Evolutionary conservation across 1,140 invertebrate genomes (phyloP).

Genomic region (Drosophila subpulchrella): DNA sequence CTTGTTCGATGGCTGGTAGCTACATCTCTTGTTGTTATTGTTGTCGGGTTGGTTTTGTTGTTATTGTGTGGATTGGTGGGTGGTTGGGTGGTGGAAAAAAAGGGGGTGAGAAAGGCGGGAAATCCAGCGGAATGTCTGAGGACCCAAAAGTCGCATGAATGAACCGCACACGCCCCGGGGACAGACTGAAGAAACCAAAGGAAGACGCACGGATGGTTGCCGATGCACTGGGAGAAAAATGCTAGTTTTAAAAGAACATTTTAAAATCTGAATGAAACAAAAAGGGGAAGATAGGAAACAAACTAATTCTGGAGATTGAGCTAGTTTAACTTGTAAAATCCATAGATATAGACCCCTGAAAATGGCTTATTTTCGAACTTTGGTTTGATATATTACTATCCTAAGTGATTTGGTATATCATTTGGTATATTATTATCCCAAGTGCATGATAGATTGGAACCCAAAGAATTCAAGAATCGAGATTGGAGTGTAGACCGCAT

Average conservation of each 20-base stretch:
- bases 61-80: neutral
- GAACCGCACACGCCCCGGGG: slow-evolving; percentile 51
- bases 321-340: no score
- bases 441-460: slow-evolving; percentile 6
- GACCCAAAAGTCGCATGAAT: slow-evolving; percentile 65
- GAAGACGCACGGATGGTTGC: slow-evolving; percentile 11
- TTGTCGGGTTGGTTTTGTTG: slow-evolving; percentile 25
- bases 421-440: neutral
- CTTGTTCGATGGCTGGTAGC: slow-evolving; percentile 33
- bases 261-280: neutral
- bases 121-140: slow-evolving; percentile 51
- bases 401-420: no score
- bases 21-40: slow-evolving; percentile 26
- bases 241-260: no score
- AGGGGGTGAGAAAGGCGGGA: neutral
- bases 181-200: slow-evolving; percentile 14
- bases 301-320: no score
- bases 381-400: no score
- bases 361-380: no score
- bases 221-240: slow-evolving; percentile 10
- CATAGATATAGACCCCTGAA: no score
- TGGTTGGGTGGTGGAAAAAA: neutral
- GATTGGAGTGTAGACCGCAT: slow-evolving; percentile 22
- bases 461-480: neutral
- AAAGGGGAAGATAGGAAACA: no score